Evolutionary conservation across 1,140 invertebrate species (phyloP), one percentile per base, ranked within the genome.

Genomic region (Batillaria attramentaria): DNA sequence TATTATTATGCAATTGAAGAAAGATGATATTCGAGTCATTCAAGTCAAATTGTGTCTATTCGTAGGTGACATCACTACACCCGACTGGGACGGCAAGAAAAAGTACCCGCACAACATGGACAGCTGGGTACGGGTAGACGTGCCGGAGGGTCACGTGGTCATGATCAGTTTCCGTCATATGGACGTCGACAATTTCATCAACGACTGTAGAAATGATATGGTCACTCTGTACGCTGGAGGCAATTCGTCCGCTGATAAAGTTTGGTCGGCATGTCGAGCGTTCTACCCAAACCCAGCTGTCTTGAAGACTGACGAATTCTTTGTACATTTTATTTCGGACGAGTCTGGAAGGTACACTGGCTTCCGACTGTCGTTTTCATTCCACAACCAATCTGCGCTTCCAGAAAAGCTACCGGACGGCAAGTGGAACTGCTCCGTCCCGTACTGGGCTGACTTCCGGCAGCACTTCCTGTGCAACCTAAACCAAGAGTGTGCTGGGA

Each of bases 351-450:
- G 1, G 8, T 16, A 10, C 10, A 4, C 57, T 16, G 72, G 50
- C 2, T 57, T 73, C 33, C 24, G 50, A 37, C 72, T 73, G 4
- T 6, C 8, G 8, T 73, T 73, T n/a, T 60, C 72, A 13, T 73
- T 73, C 24, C 50, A 73, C 33, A 5, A 18, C 10, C 0, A 8
- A 16, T 35, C 72, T 16, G 10, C 4, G 4, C 43, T 16, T 6
- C 72, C 41, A 4, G 46, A 57, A 24, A 43, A 8, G 31, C 46
- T 57, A 24, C 1, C 3, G 1, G 46, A 60, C 46, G 46, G 72
- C 50, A 33, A 5, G 31, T 73, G 72, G 72, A 73, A 73, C 50
- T 73, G 72, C 50, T 73, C 72, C 28, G 72, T 73, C 31, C 72
- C 72, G 13, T 35, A 73, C 50, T 73, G 72, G 72, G 28, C 72